These are phyloP conservation scores for Microtus montanus DNA, from an alignment of 2,113 vertebrate species.

Conservation along the genomic window DNA sequence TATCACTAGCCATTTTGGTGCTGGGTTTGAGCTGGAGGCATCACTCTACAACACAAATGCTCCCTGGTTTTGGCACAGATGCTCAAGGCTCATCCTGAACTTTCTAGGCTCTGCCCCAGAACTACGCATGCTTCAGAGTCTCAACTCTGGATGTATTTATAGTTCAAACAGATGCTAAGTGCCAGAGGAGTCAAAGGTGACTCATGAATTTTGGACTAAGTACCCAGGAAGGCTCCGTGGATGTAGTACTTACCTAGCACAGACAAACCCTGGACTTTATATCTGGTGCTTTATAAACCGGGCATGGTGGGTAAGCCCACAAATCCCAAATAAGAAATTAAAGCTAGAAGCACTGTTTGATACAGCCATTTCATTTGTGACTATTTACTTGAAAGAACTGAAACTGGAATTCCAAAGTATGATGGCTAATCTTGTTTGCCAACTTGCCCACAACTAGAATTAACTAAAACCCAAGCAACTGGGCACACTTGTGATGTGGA, in stretches of 20 bases:
- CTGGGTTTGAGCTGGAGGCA: background rate
- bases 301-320: background rate
- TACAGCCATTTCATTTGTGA: background rate
- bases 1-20: conserved; percentile 21
- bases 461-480: background rate
- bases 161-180: background rate
- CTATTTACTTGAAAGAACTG: background rate
- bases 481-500: background rate
- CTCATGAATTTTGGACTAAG: background rate
- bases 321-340: background rate
- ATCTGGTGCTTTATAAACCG: background rate
- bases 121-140: background rate
- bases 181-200: background rate
- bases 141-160: background rate
- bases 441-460: background rate
- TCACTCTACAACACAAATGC: background rate
- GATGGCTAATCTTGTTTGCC: background rate
- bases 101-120: background rate
- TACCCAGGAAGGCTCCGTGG: background rate
- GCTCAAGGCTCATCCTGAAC: conserved; percentile 8
- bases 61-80: conserved; percentile 1
- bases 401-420: background rate
- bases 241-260: background rate
- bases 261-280: background rate
- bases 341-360: background rate